Evolutionary conservation across 2,888 invertebrate genomes (phyloP).

Genomic region (Rhagonycha fulva): DNA sequence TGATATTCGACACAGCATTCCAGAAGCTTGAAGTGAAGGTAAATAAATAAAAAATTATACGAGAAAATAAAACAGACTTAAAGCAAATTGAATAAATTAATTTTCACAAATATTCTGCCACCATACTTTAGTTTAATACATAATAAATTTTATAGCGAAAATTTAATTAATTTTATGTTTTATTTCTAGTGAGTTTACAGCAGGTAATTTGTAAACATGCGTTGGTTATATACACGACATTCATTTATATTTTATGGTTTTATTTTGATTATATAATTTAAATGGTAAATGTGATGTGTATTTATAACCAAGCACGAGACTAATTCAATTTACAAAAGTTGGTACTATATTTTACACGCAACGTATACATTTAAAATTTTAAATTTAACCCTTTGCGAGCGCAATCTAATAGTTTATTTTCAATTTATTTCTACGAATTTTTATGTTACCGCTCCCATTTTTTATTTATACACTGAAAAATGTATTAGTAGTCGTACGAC

Average conservation of each 20-base stretch:
- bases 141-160: neutral
- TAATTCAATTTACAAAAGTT: neutral
- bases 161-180: neutral
- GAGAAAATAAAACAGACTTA: neutral
- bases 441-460: neutral
- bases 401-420: neutral
- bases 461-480: neutral
- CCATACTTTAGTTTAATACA: neutral
- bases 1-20: constrained; percentile 39
- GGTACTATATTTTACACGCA: neutral
- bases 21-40: constrained; percentile 34
- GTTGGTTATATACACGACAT: neutral
- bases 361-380: neutral
- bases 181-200: neutral
- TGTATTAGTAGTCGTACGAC: neutral
- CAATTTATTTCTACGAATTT: neutral
- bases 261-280: neutral
- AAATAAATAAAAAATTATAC: constrained; percentile 23
- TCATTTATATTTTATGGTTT: neutral
- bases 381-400: neutral
- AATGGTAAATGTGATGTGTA: neutral
- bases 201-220: neutral
- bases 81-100: neutral
- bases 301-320: neutral
- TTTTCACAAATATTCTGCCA: neutral